Evolutionary conservation across 2,888 invertebrate genomes (phyloP).

Genomic region (Macrosoma leucophasiata): DNA sequence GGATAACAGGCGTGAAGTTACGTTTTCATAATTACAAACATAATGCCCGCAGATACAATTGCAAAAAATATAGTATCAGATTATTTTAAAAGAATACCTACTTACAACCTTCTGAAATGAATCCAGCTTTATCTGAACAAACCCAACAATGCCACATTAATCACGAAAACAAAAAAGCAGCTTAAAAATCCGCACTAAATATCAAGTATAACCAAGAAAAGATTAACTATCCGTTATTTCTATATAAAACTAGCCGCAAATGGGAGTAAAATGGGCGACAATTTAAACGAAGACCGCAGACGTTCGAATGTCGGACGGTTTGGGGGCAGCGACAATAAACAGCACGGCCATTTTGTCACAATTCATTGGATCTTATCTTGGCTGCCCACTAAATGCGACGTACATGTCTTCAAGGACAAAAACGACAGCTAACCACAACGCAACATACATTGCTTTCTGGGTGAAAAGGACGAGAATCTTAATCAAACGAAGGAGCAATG

Average conservation of each 20-base stretch:
- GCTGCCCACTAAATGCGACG: constrained; percentile 25
- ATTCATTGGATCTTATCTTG: constrained; percentile 38
- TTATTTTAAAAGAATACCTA: too few relatives aligned
- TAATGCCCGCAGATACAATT: too few relatives aligned
- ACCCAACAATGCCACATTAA: too few relatives aligned
- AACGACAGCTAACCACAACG: constrained; percentile 1
- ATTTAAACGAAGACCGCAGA: constrained; percentile 14
- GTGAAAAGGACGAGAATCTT: background rate
- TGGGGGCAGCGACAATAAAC: constrained; percentile 33
- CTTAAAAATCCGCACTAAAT: too few relatives aligned
- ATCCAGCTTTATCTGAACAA: too few relatives aligned
- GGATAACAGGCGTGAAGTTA: too few relatives aligned
- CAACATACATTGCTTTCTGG: background rate
- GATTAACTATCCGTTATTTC: too few relatives aligned
- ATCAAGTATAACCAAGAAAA: too few relatives aligned
- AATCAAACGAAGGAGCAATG: background rate
- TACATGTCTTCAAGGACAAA: constrained; percentile 3
- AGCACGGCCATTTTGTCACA: constrained; percentile 35
- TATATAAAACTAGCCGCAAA: constrained; percentile 17
- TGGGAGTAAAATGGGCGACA: constrained; percentile 12
- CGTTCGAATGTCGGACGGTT: constrained; percentile 12
- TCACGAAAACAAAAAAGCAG: too few relatives aligned
- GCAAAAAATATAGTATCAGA: too few relatives aligned
- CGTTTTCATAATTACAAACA: too few relatives aligned
- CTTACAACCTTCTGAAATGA: too few relatives aligned